These are phyloP conservation scores for Embidobia sp. DNA, from an alignment of 2,888 invertebrate genomes.

Conservation along the genomic window DNA sequence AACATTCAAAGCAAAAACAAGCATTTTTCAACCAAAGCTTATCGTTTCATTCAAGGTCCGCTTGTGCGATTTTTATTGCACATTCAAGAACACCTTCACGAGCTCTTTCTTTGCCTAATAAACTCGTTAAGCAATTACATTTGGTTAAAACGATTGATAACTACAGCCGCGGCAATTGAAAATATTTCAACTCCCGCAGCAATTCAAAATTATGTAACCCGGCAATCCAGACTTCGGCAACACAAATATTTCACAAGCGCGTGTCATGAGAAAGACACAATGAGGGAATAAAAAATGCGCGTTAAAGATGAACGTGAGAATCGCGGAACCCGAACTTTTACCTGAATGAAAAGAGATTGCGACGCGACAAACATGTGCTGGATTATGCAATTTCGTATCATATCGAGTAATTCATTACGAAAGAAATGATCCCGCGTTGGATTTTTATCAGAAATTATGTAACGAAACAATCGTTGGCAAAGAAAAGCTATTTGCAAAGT, in stretches of 20 bases:
- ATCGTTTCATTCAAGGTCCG: too few species aligned
- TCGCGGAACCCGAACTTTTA: conserved; percentile 20
- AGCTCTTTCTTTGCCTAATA: too few species aligned
- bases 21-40: too few species aligned
- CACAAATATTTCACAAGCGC: conserved; percentile 33
- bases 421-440: conserved; percentile 5
- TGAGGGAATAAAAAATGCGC: conserved; percentile 12
- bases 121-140: too few species aligned
- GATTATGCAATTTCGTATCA: conserved; percentile 21
- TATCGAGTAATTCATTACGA: conserved; percentile 11
- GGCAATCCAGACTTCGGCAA: not conserved
- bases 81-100: too few species aligned
- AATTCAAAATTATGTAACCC: conserved; percentile 11
- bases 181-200: too few species aligned
- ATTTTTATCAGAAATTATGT: conserved; percentile 25
- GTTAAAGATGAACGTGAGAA: conserved; percentile 34
- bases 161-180: too few species aligned
- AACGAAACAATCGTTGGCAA: conserved; percentile 5
- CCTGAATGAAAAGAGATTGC: conserved; percentile 20
- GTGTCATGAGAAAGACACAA: conserved; percentile 24
- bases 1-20: too few species aligned
- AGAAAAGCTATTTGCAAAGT: conserved; percentile 3
- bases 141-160: too few species aligned
- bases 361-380: conserved; percentile 5
- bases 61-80: too few species aligned